These are phyloP conservation scores for Drosophila pallidifrons DNA, from an alignment of 1,140 invertebrate species.

Conservation along the genomic window DNA sequence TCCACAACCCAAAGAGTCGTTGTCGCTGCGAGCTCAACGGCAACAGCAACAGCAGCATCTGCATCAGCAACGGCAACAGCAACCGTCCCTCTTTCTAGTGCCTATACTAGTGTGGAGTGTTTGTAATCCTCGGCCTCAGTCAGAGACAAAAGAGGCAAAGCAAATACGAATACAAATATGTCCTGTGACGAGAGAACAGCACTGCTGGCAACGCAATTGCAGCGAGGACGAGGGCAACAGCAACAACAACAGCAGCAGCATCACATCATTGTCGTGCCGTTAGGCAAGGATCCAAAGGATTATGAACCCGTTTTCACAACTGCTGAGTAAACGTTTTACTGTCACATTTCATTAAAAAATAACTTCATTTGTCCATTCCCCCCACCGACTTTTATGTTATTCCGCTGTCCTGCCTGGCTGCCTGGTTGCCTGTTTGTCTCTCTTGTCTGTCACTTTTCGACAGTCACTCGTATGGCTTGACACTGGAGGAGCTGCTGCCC, in stretches of 20 bases:
- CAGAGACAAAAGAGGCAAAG: conserved; percentile 27
- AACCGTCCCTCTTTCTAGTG: background rate
- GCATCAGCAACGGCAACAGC: conserved; percentile 19
- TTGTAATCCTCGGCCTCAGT: conserved; percentile 47
- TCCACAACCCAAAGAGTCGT: conserved; percentile 29
- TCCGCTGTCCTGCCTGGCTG: background rate
- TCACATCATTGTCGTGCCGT: conserved; percentile 61
- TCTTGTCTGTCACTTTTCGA: conserved; percentile 12
- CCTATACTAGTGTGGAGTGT: conserved; percentile 44
- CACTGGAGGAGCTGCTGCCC: conserved; percentile 73
- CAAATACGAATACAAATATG: conserved; percentile 55
- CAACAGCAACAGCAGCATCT: conserved; percentile 1
- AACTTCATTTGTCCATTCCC: conserved; percentile 53
- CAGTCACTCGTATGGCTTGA: conserved; percentile 64
- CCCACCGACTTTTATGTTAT: background rate
- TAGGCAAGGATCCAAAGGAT: conserved; percentile 68
- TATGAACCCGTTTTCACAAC: conserved; percentile 76
- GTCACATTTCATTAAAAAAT: conserved; percentile 80
- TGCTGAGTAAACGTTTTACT: conserved; percentile 78
- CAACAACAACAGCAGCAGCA: conserved; percentile 50
- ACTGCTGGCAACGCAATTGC: conserved; percentile 60
- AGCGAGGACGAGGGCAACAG: conserved; percentile 46
- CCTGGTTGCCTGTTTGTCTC: too few relatives aligned
- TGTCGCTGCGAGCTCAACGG: conserved; percentile 5
- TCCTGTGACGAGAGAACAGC: conserved; percentile 71